Evolutionary conservation across 2,113 vertebrate genomes (phyloP), one percentile per base, ranked within the genome.

Genomic region (Oxygymnocypris stewartii): DNA sequence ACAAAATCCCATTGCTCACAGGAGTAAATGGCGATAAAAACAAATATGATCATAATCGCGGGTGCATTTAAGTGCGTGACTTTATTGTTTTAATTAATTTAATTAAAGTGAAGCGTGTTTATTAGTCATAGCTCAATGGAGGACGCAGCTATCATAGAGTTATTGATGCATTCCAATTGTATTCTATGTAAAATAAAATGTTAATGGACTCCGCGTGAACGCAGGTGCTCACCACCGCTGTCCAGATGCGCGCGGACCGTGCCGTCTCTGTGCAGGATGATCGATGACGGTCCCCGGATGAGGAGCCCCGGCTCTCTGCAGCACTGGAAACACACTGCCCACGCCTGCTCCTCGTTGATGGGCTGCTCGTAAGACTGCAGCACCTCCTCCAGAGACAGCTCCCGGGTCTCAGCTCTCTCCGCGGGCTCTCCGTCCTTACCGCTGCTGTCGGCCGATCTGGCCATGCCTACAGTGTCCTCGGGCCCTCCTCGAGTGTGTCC

Each of bases 331-430:
- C 96, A 97, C 90, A 97, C 96, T 49, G 97, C 97, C 97, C 96
- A 97, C 75, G 97, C 97, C 94, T 98, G 97, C 94, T 98, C 97
- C 93, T 98, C 97, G 91, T 98, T 98, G 88, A 97, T 93, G 89
- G 97, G 97, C 94, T 97, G 97, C 93, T 97, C 96, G 93, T 97
- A 97, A 8, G 96, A 96, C 92, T 95, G 96, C 96, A 98, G 96
- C 94, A 97, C 96, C 93, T 96, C 96, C 91, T 96, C 96, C 92
- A 97, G 90, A 92, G 96, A 97, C 95, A 98, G 95, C 90, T 96
- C 96, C 94, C 93, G 89, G 47, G 93, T 94, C 84, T 94, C 94
- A 88, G 79, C 87, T 95, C 91, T 88, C 91, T 93, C 82, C 13
- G 84, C 82, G 57, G 92, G 79, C 71, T 92, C 92, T 54, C 91